Percentiles rank a stretch among this genome's conserved stretches.
phyloP scores from a whole-genome alignment of 2,888 invertebrate genomes.

The Meiosimyza decipiens region DNA sequence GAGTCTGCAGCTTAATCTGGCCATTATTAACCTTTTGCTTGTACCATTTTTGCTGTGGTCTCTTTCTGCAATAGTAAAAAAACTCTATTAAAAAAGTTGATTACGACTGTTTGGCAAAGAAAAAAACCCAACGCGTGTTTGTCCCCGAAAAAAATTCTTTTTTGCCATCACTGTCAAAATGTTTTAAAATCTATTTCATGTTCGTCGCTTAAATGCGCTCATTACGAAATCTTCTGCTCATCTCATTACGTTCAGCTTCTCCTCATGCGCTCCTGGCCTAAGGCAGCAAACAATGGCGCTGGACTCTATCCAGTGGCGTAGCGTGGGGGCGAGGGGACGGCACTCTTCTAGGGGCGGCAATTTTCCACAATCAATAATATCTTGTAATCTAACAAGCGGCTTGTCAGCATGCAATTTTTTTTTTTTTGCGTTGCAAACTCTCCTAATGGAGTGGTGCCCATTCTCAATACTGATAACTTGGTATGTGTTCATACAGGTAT shows the following conservation, averaged over 20 bases:
- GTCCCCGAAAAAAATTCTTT: slow-evolving; percentile 40
- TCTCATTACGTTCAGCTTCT: background rate
- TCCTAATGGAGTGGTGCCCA: too few species aligned
- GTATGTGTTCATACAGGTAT: too few species aligned
- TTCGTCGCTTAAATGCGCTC: slow-evolving; percentile 56
- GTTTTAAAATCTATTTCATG: slow-evolving; percentile 59
- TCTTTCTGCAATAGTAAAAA: slow-evolving; percentile 22
- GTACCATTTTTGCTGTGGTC: background rate
- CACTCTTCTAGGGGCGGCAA: too few species aligned
- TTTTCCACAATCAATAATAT: too few species aligned
- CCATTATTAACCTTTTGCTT: slow-evolving; percentile 24
- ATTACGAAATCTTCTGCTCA: slow-evolving; percentile 47
- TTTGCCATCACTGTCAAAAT: slow-evolving; percentile 40
- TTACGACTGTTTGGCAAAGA: background rate
- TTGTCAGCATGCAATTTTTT: too few species aligned
- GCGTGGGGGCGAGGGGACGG: too few species aligned
- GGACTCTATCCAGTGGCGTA: too few species aligned
- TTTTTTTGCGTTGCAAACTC: too few species aligned
- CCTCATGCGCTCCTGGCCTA: background rate
- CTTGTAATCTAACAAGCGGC: too few species aligned
- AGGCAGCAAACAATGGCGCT: background rate
- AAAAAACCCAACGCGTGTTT: background rate
- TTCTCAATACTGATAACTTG: too few species aligned
- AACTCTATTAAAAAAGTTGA: background rate
- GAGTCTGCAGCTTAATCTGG: slow-evolving; percentile 13